Percentiles rank a stretch among this genome's conserved stretches.
phyloP scores from a whole-genome alignment of 2,797 vertebrate species.

The Trachops cirrhosus region DNA sequence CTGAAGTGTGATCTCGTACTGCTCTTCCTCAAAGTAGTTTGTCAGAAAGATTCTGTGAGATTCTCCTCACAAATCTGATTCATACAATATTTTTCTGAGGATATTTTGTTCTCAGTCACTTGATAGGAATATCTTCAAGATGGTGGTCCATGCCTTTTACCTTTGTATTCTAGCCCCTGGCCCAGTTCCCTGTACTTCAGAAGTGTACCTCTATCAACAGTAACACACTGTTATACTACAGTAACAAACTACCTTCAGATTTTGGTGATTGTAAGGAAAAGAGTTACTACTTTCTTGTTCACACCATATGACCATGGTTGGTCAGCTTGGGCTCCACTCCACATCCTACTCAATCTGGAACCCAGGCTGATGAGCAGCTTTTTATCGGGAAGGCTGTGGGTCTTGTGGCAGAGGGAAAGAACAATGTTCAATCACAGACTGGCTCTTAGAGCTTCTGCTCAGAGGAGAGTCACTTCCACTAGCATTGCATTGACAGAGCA shows the following conservation, averaged over 20 bases:
- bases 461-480: neutral
- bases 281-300: neutral
- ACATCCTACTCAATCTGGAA: neutral
- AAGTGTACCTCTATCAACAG: neutral
- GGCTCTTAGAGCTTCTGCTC: neutral
- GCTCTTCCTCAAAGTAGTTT: neutral
- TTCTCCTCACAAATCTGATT: neutral
- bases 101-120: neutral
- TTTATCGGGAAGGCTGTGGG: neutral
- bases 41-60: neutral
- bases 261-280: neutral
- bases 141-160: neutral
- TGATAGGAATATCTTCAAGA: neutral
- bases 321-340: neutral
- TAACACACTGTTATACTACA: neutral
- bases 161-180: neutral
- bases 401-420: neutral
- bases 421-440: neutral
- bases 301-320: neutral
- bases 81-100: neutral
- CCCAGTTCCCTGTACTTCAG: neutral
- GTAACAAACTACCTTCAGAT: neutral
- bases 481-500: constrained; percentile 3
- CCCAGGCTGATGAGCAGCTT: neutral
- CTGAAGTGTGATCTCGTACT: neutral